Base-by-base conservation (phyloP, 2,113 vertebrate genomes). In the Cololabis saira region DNA sequence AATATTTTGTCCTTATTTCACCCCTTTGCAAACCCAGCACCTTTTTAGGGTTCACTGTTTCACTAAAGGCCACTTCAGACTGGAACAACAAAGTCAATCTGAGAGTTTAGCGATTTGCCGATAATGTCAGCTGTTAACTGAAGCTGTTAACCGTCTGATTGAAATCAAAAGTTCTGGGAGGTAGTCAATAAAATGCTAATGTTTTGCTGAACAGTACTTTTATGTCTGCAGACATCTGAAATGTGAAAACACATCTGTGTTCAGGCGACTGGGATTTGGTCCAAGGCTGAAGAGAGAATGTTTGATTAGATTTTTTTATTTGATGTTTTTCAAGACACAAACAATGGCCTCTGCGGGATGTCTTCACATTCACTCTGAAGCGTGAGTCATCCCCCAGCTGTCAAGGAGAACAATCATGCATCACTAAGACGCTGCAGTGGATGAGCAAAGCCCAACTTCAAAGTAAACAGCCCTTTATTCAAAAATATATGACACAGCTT, bases 311-410 rank as follows among this genome's bases (percentile, higher is more conserved):
- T 27, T 27, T 17, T 48, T 33, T 65, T 9, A 43, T 71, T 64
- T 67, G 24, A 76, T 79, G 59, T 54, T 53, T 64, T 71, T 45
- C 0, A 18, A 83, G 70, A 70, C 37, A 8, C 71, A 81, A 74
- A 74, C 72, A 42, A 74, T 37, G 67, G 71, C 74, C 47, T 76
- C 27, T 61, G 74, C 76, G 55, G 64, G 59, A 50, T 49, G 54
- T 63, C 45, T 62, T 62, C 9, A 10, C 58, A 19, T 71, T 78
- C 18, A 15, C 67, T 71, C 14, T 37, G 68, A 67, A 41, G 70
- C 41, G 45, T 85, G 78, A 88, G 67, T 81, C 80, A 83, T 76
- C 63, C 50, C 22, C 66, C 27, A 53, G 43, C 80, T 85, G 59
- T 57, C 22, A 56, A 75, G 49, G 43, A 71, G 68, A 73, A 68